Evolutionary conservation across 1,140 invertebrate species (phyloP).

Genomic region (Platyscapa corneri): DNA sequence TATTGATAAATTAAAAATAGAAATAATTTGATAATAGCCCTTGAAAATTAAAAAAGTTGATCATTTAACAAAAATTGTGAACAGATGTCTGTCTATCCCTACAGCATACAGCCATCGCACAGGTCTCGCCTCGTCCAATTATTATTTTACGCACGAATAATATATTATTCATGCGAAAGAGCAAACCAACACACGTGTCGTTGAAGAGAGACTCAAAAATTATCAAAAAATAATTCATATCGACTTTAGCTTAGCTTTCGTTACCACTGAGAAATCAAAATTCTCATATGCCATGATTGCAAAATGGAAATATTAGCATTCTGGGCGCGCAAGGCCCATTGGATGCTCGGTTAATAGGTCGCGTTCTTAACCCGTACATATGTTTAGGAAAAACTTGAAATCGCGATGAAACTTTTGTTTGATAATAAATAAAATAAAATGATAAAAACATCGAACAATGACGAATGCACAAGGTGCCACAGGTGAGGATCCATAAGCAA

Average conservation of each 20-base stretch:
- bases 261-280: constrained; percentile 45
- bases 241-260: constrained; percentile 49
- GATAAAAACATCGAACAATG: constrained; percentile 57
- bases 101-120: constrained; percentile 72
- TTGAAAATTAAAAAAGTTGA: constrained; percentile 54
- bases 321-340: constrained; percentile 74
- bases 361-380: constrained; percentile 72
- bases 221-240: constrained; percentile 30
- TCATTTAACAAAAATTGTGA: constrained; percentile 66
- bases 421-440: constrained; percentile 65
- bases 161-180: constrained; percentile 65
- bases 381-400: constrained; percentile 55
- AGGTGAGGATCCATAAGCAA: constrained; percentile 72
- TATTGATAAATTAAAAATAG: constrained; percentile 27
- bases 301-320: constrained; percentile 59
- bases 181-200: constrained; percentile 64
- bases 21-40: constrained; percentile 20
- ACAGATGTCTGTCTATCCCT: constrained; percentile 73
- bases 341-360: constrained; percentile 67
- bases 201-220: constrained; percentile 62
- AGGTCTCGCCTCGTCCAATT: constrained; percentile 69
- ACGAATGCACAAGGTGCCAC: constrained; percentile 56
- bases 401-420: constrained; percentile 59
- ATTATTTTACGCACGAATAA: constrained; percentile 66
- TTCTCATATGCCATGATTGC: constrained; percentile 37